Evolutionary conservation across 2,888 invertebrate genomes (phyloP).

Genomic region (Panopea generosa): DNA sequence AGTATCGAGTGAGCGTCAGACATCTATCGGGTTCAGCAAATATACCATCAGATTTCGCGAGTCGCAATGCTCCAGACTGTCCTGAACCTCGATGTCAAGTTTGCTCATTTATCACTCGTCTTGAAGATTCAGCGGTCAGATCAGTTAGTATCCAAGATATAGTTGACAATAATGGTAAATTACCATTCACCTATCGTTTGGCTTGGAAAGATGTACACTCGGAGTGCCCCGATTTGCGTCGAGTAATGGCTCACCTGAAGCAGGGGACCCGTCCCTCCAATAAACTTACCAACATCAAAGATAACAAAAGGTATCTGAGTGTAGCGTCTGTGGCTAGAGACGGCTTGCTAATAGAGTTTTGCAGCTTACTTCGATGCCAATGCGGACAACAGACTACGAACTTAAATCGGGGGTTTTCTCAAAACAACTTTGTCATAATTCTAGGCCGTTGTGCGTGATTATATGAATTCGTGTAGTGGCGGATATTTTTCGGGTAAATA

Average conservation of each 20-base stretch:
- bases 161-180: background rate
- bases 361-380: no score
- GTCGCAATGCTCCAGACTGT: conserved; percentile 56
- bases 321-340: conserved; percentile 59
- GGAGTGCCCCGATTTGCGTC: conserved; percentile 63
- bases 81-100: conserved; percentile 55
- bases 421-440: no score
- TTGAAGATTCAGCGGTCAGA: conserved; percentile 62
- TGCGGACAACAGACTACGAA: no score
- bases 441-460: no score
- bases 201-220: conserved; percentile 58
- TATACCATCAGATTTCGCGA: conserved; percentile 55
- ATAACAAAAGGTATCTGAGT: conserved; percentile 60
- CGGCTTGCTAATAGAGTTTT: no score
- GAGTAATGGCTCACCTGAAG: conserved; percentile 58
- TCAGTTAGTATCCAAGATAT: conserved; percentile 30
- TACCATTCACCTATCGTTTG: conserved; percentile 61
- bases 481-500: no score
- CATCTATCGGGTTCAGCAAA: conserved; percentile 47
- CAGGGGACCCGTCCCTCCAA: conserved; percentile 70
- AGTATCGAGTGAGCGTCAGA: conserved; percentile 33
- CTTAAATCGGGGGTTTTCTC: no score
- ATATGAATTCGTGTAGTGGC: no score
- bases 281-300: conserved; percentile 62
- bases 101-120: conserved; percentile 39